Evolutionary conservation across 2,888 invertebrate species (phyloP).

Genomic region (Eupsilia transversa): DNA sequence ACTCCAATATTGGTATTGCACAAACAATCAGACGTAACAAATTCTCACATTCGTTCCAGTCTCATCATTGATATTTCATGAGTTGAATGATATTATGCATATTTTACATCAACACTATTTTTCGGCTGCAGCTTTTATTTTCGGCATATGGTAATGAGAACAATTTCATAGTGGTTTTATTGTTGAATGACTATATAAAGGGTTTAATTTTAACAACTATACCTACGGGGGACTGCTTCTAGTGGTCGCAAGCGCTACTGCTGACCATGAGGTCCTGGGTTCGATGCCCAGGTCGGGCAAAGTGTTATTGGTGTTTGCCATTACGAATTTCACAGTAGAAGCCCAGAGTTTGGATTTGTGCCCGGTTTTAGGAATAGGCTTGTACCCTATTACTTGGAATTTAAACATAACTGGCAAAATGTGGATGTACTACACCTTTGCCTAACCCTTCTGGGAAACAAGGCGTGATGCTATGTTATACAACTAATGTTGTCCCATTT

Average conservation of each 20-base stretch:
- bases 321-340: too few relatives aligned
- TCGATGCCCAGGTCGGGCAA: too few relatives aligned
- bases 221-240: too few relatives aligned
- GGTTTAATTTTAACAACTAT: neutral
- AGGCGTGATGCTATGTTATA: neutral
- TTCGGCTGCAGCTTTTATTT: conserved; percentile 10
- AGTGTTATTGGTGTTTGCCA: too few relatives aligned
- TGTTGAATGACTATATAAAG: neutral
- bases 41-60: conserved; percentile 17
- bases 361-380: too few relatives aligned
- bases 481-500: neutral
- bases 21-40: conserved; percentile 31
- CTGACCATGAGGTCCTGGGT: too few relatives aligned
- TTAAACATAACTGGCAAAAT: too few relatives aligned
- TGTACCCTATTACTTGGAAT: too few relatives aligned
- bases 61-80: conserved; percentile 49
- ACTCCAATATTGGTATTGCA: conserved; percentile 33
- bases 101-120: conserved; percentile 19
- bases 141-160: conserved; percentile 11
- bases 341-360: too few relatives aligned
- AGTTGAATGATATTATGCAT: conserved; percentile 34
- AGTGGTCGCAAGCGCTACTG: too few relatives aligned
- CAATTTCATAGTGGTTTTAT: conserved; percentile 1
- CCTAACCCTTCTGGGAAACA: too few relatives aligned
- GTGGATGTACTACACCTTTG: too few relatives aligned